Conservation (phyloP, 2,797 vertebrate genomes). For the Falco peregrinus region DNA sequence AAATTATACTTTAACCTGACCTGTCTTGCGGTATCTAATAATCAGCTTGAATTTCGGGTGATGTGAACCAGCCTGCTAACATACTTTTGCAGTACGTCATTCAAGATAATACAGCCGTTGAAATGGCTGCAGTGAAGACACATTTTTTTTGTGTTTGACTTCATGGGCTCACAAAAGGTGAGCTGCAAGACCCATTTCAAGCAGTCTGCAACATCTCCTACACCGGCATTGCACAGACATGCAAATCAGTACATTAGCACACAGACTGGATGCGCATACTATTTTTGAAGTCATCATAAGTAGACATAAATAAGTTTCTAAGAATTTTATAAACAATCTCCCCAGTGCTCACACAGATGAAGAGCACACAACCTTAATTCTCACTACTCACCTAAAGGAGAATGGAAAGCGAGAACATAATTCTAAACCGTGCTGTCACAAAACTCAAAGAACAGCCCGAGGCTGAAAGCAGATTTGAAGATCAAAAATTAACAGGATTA, state of each 20-base stretch:
- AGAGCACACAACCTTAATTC: neutral
- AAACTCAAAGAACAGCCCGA: neutral
- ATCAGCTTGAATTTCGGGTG: neutral
- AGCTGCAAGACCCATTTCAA: neutral
- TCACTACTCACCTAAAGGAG: neutral
- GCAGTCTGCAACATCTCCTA: neutral
- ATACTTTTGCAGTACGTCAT: neutral
- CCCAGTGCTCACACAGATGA: neutral
- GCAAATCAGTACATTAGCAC: neutral
- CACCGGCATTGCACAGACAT: neutral
- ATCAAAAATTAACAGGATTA: neutral
- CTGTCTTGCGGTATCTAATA: neutral
- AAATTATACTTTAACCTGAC: neutral
- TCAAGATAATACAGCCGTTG: neutral
- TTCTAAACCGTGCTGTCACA: neutral
- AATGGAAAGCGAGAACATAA: neutral
- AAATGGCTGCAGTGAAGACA: neutral
- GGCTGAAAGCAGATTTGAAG: neutral
- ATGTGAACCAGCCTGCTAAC: neutral
- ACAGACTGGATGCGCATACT: rapidly evolving
- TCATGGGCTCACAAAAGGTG: neutral
- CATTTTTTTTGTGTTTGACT: neutral
- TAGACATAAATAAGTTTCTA: neutral
- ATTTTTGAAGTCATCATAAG: neutral
- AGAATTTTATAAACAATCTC: neutral